These are phyloP conservation scores for Tineola bisselliella DNA, from an alignment of 2,888 invertebrate species.

Conservation along the genomic window DNA sequence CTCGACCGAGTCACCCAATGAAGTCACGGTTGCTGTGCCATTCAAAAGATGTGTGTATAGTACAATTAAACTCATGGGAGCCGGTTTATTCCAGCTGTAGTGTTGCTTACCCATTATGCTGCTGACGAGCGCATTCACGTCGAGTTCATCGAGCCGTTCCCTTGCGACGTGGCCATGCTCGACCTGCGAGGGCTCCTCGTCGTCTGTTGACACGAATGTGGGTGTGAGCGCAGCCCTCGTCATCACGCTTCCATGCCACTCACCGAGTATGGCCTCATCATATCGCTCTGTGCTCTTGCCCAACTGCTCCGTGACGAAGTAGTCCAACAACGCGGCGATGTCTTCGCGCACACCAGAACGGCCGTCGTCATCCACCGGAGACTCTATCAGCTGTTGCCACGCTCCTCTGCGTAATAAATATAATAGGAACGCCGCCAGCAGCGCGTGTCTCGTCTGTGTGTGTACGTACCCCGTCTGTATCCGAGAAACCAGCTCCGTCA, in stretches of 20 bases:
- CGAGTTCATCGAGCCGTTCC: too few relatives aligned
- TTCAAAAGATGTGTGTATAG: too few relatives aligned
- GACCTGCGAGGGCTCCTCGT: constrained; percentile 17
- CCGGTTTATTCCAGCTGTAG: too few relatives aligned
- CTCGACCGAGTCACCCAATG: background rate
- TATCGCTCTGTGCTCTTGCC: constrained; percentile 29
- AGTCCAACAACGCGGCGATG: background rate
- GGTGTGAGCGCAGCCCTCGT: background rate
- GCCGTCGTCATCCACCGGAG: background rate
- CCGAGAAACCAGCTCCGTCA: background rate
- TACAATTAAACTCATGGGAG: too few relatives aligned
- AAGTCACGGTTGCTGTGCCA: background rate
- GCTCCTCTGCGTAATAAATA: constrained; percentile 24
- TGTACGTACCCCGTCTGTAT: background rate
- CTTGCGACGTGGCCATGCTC: constrained; percentile 22
- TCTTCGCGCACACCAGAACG: background rate
- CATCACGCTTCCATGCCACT: background rate
- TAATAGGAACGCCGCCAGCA: too few relatives aligned
- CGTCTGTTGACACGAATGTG: too few relatives aligned
- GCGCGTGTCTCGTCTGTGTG: background rate
- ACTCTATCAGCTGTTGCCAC: background rate
- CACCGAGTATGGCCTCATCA: background rate
- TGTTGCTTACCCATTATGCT: background rate
- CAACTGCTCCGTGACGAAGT: constrained; percentile 19
- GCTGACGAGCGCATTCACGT: constrained; percentile 18